Base-by-base conservation (phyloP, 2,797 vertebrate species). In the Apogon talboti region DNA sequence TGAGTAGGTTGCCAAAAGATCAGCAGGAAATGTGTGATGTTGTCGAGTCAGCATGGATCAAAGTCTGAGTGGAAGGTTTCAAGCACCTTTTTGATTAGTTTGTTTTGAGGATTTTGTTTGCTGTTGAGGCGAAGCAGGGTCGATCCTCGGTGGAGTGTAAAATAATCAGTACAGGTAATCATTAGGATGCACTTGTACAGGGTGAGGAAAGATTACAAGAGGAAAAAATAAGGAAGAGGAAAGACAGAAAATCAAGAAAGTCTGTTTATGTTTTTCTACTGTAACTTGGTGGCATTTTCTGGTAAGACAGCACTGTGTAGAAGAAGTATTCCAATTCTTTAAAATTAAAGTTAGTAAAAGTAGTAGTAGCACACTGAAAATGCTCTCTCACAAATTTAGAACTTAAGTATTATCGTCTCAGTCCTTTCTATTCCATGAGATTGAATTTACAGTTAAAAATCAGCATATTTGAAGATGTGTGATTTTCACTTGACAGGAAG, bases 21-120 rank as follows among this genome's bases (percentile, higher is more conserved):
- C 48, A 66, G 41, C 46, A 51, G 33, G 40, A 64, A 58, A 40
- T 14, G 40, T 11, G 24, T 4, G 13, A 43, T 41, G 35, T 62
- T 49, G 53, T 42, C 0, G 55, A 75, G 43, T 81, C 63, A 71
- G 74, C 60, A 19, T 8, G 4, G 19, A 4, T 5, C 4, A 3
- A 66, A 47, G 54, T 70, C 51, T 52, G 38, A 42, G 3, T 53
- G 55, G 66, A 70, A 4, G n/a, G 14, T 16, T 44, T 64, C 60
- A 58, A 71, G 63, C 44, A 24, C n/a, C n/a, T 19, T 33, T 24
- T 46, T 54, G 53, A 48, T n/a, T 66, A 43, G 18, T 48, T 15
- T 41, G 38, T 43, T 50, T 15, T 11, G 12, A 52, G 3, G 48
- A 37, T 65, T 54, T 64, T 9, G 11, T 49, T n/a, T 63, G 56